Percentiles rank a stretch among this genome's conserved stretches.
Conservation (phyloP, 2,113 vertebrate genomes). For the Synodontis membranacea region DNA sequence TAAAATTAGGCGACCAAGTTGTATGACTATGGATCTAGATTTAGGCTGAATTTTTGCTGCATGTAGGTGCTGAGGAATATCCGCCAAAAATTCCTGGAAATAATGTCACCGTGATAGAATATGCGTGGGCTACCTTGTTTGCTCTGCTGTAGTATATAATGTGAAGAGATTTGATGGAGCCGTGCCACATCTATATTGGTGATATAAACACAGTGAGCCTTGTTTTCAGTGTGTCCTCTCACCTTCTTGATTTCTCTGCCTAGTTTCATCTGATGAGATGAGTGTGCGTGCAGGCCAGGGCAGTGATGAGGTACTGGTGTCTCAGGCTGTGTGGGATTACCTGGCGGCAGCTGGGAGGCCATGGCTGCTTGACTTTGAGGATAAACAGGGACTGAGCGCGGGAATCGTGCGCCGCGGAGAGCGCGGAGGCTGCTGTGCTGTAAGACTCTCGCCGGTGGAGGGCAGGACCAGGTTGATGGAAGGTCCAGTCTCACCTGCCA, state of each 20-base stretch:
- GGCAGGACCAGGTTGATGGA: slow-evolving; percentile 74
- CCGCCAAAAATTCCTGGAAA: not conserved
- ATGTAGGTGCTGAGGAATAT: not conserved
- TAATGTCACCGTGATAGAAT: not conserved
- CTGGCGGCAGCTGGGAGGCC: slow-evolving; percentile 84
- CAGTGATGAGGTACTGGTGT: slow-evolving; percentile 89
- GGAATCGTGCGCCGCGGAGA: slow-evolving; percentile 87
- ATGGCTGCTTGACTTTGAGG: slow-evolving; percentile 87
- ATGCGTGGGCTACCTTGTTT: not conserved
- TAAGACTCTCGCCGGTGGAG: slow-evolving; percentile 81
- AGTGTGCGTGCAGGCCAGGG: slow-evolving; percentile 81
- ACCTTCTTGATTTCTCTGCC: slow-evolving; percentile 38
- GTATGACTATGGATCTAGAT: not conserved
- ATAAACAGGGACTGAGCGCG: slow-evolving; percentile 85
- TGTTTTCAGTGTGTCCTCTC: not conserved
- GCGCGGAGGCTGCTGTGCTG: slow-evolving; percentile 89
- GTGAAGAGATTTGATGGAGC: not conserved
- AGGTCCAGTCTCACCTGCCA: slow-evolving; percentile 78
- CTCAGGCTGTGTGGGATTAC: slow-evolving; percentile 91
- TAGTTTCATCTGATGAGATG: slow-evolving; percentile 81
- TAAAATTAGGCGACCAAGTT: not conserved
- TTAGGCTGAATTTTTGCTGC: not conserved
- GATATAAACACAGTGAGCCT: not conserved
- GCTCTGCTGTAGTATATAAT: not conserved
- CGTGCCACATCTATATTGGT: not conserved